Percentiles rank a stretch among this genome's conserved stretches.
phyloP scores from a whole-genome alignment of 2,797 vertebrate genomes.

The Vireo griseus region DNA sequence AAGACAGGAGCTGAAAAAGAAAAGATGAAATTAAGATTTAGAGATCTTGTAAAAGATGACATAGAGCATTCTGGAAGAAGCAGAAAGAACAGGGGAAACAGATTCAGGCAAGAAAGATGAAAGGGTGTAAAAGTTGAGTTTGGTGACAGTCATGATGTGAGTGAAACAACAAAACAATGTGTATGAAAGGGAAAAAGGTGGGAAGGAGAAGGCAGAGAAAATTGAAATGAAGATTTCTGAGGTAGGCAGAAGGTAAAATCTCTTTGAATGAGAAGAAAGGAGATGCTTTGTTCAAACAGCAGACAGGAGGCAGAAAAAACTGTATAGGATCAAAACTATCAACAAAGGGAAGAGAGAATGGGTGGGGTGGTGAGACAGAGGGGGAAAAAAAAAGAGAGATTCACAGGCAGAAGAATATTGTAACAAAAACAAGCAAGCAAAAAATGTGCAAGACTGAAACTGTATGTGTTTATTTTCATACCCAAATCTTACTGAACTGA shows the following conservation, averaged over 20 bases:
- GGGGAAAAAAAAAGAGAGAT: fast-evolving
- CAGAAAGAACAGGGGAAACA: background rate
- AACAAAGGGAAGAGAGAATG: background rate
- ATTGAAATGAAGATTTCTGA: background rate
- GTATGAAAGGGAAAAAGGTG: background rate
- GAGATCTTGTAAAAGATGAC: background rate
- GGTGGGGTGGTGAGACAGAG: background rate
- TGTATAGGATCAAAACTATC: background rate
- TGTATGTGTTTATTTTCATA: background rate
- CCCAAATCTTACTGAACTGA: background rate
- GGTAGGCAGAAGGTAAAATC: background rate
- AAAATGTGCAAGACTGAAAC: background rate
- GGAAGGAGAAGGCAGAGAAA: background rate
- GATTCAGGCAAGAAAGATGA: background rate
- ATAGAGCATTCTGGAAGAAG: background rate
- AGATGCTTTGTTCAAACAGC: background rate
- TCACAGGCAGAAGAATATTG: background rate
- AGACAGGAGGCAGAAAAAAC: background rate
- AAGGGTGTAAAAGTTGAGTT: background rate
- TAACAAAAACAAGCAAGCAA: background rate
- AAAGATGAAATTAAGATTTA: background rate
- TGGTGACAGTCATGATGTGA: background rate
- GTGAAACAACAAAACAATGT: background rate
- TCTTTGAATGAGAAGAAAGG: background rate
- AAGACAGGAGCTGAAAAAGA: background rate